Conservation (phyloP, 2,888 invertebrate species). For the Pheosia tremula region DNA sequence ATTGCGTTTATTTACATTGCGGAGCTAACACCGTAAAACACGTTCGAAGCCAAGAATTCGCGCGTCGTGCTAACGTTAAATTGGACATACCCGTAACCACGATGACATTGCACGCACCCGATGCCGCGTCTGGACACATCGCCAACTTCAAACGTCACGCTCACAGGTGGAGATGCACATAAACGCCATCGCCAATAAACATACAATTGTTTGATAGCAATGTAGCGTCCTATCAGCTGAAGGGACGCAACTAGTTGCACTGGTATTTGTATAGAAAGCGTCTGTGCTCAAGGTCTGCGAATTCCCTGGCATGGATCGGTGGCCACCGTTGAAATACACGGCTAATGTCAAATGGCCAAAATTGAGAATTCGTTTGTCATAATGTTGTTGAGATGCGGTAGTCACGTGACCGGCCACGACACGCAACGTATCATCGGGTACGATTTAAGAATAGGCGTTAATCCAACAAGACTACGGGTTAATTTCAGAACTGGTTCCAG, state of each 20-base stretch:
- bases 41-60: slow-evolving; percentile 51
- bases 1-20: slow-evolving; percentile 26
- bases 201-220: slow-evolving; percentile 47
- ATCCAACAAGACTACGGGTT: slow-evolving; percentile 5
- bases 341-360: slow-evolving; percentile 66
- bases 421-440: not conserved
- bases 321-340: slow-evolving; percentile 59
- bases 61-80: slow-evolving; percentile 47
- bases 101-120: slow-evolving; percentile 62
- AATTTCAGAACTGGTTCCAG: not conserved
- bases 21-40: slow-evolving; percentile 40
- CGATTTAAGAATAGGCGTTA: slow-evolving; percentile 14
- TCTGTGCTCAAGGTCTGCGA: slow-evolving; percentile 64
- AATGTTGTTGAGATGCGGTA: slow-evolving; percentile 35
- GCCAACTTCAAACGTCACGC: slow-evolving; percentile 64
- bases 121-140: slow-evolving; percentile 51
- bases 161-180: slow-evolving; percentile 43
- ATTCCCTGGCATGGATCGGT: slow-evolving; percentile 78
- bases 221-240: slow-evolving; percentile 60
- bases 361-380: slow-evolving; percentile 68
- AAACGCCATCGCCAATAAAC: slow-evolving; percentile 51
- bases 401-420: slow-evolving; percentile 39
- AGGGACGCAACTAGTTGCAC: slow-evolving; percentile 64
- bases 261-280: slow-evolving; percentile 68
- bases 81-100: slow-evolving; percentile 74